Base-by-base conservation (phyloP, 2,797 vertebrate species). In the Pipistrellus pygmaeus region DNA sequence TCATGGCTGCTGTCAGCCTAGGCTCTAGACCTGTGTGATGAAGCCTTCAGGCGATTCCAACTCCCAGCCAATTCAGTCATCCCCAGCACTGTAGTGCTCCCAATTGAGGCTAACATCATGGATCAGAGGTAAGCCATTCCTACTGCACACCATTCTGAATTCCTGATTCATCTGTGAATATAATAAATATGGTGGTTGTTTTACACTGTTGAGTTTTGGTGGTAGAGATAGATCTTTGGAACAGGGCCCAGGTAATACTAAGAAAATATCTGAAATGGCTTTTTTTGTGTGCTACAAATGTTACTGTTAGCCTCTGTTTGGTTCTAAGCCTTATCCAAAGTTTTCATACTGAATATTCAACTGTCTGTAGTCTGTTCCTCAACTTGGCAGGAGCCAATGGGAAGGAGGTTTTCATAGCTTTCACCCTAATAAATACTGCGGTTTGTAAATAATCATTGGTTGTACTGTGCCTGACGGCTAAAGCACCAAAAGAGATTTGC, bases 1-100 rank as follows among this genome's bases (percentile, higher is more conserved):
- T 2, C 0, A 2, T 10, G 17, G 35, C 17, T 66, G 46, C 35
- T 51, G 12, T 46, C 25, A 12, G 23, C n/a, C 25, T 5, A 55
- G 44, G 41, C 11, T 15, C 57, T 48, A 35, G 32, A 57, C 10
- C 30, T 32, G 30, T 2, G 5, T 35, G 55, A 80, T 60, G 51
- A 57, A 48, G 44, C 27, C 38, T 41, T 7, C 27, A 30, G 41
- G 44, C 9, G 85, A 66, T 48, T 46, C n/a, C 41, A n/a, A 11
- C 13, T 20, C 23, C 32, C 17, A 38, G 81, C 4, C 15, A 44
- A n/a, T 1, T 7, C 21, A 64, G 4, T 76, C 51, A 27, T 18
- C 7, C 41, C 35, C 20, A 69, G 81, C 10, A 60, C 41, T 12
- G 44, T 3, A 38, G 69, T 12, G 13, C 66, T 75, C 25, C 23